phyloP scores from a whole-genome alignment of 2,113 vertebrate genomes.

The Hippocampus barbouri region DNA sequence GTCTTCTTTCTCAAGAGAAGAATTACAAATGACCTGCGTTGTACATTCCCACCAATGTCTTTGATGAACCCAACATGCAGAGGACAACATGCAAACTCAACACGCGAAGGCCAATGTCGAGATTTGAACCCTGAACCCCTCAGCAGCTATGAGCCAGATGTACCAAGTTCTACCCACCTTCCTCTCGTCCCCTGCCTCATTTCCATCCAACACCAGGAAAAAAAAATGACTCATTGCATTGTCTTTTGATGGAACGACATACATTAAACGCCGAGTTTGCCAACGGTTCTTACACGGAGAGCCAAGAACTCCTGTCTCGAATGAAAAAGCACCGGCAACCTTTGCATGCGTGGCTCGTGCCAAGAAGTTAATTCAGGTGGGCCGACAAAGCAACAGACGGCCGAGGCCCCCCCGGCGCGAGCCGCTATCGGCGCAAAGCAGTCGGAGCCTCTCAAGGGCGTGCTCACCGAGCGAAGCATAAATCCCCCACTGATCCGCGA shows the following conservation, averaged over 20 bases:
- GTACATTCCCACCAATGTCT: no score
- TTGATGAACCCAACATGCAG: not conserved
- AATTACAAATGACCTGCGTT: no score
- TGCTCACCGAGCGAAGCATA: slow-evolving; percentile 64
- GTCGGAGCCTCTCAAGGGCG: slow-evolving; percentile 62
- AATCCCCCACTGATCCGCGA: slow-evolving; percentile 64
- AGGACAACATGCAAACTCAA: not conserved
- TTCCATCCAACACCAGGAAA: not conserved
- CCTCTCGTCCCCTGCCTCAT: not conserved
- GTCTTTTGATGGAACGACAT: not conserved
- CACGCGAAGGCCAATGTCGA: not conserved
- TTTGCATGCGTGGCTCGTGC: slow-evolving; percentile 24
- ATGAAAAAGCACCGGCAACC: slow-evolving; percentile 1
- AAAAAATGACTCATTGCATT: slow-evolving; percentile 53
- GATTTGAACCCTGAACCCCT: not conserved
- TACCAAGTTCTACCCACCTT: not conserved
- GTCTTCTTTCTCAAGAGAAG: no score
- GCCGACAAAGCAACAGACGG: slow-evolving; percentile 48
- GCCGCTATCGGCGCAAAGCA: slow-evolving; percentile 56
- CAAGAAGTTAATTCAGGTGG: slow-evolving; percentile 64
- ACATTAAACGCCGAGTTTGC: not conserved
- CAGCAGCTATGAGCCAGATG: not conserved
- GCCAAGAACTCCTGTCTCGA: not conserved
- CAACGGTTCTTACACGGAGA: not conserved
- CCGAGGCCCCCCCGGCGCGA: slow-evolving; percentile 39